These are phyloP conservation scores for Dasysyrphus albostriatus DNA, from an alignment of 2,888 invertebrate species.

Conservation along the genomic window DNA sequence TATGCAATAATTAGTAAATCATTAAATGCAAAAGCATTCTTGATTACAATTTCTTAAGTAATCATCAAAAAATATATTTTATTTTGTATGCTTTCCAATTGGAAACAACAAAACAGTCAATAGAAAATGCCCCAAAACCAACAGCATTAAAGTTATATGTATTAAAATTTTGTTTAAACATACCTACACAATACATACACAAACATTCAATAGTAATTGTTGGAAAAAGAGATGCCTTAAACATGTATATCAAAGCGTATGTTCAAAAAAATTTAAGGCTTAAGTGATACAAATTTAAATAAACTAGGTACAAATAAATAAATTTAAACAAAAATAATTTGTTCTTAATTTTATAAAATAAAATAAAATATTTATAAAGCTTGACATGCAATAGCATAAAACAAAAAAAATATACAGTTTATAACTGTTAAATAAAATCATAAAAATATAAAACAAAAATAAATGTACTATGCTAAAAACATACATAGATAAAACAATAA, in stretches of 20 bases:
- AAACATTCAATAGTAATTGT: too few species aligned
- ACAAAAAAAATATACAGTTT: slow-evolving; percentile 52
- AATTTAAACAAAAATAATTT: slow-evolving; percentile 31
- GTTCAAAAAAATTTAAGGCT: slow-evolving; percentile 31
- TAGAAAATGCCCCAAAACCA: not conserved
- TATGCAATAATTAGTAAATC: not conserved
- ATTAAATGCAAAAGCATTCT: slow-evolving; percentile 19
- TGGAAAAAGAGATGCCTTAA: not conserved
- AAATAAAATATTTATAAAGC: slow-evolving; percentile 40
- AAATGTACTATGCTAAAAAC: slow-evolving; percentile 47
- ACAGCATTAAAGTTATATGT: not conserved
- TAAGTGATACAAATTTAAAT: slow-evolving; percentile 43
- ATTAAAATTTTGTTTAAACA: not conserved
- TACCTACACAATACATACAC: not conserved
- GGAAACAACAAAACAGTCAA: not conserved
- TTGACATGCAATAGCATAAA: slow-evolving; percentile 65
- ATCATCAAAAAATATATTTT: not conserved
- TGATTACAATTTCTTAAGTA: not conserved
- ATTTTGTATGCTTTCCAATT: not conserved
- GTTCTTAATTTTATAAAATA: slow-evolving; percentile 14
- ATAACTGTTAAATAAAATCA: slow-evolving; percentile 57
- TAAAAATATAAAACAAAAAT: slow-evolving; percentile 46
- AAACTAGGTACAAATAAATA: slow-evolving; percentile 45
- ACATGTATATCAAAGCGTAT: not conserved
- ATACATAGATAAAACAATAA: slow-evolving; percentile 62